Evolutionary conservation across 2,888 invertebrate genomes (phyloP).

Genomic region (Maniola hyperantus): DNA sequence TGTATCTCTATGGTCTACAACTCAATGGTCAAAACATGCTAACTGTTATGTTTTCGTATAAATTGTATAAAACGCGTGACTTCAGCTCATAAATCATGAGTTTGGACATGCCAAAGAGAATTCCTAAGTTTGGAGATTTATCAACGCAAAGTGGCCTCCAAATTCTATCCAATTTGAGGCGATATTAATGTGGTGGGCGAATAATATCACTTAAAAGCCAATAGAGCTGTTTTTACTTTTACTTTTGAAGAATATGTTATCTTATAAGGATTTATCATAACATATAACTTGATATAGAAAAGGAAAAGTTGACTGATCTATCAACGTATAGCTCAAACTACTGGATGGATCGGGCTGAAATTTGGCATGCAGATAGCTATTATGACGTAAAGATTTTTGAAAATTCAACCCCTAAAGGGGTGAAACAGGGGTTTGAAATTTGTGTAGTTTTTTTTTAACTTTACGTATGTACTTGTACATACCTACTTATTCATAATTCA

Average conservation of each 20-base stretch:
- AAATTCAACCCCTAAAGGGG: too few relatives aligned
- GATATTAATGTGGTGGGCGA: neutral
- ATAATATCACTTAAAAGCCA: neutral
- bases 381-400: too few relatives aligned
- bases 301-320: too few relatives aligned
- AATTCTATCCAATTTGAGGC: constrained; percentile 1
- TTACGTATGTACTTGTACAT: too few relatives aligned
- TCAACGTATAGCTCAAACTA: too few relatives aligned
- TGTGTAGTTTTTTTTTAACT: too few relatives aligned
- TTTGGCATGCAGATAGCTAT: too few relatives aligned
- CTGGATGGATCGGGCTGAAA: too few relatives aligned
- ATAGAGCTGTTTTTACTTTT: neutral
- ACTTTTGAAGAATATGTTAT: neutral
- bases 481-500: too few relatives aligned
- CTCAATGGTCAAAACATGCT: constrained; percentile 6
- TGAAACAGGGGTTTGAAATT: too few relatives aligned
- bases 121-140: constrained; percentile 12
- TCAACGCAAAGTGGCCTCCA: constrained; percentile 1
- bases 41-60: constrained; percentile 4
- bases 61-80: constrained; percentile 23
- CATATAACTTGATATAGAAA: too few relatives aligned
- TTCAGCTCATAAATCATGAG: constrained; percentile 20
- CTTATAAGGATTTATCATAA: too few relatives aligned
- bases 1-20: neutral
- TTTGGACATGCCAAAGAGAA: constrained; percentile 13